Percentiles rank a stretch among this genome's conserved stretches.
These are phyloP conservation scores for Pomacea maculata DNA, from an alignment of 1,140 invertebrate genomes.

Conservation along the genomic window DNA sequence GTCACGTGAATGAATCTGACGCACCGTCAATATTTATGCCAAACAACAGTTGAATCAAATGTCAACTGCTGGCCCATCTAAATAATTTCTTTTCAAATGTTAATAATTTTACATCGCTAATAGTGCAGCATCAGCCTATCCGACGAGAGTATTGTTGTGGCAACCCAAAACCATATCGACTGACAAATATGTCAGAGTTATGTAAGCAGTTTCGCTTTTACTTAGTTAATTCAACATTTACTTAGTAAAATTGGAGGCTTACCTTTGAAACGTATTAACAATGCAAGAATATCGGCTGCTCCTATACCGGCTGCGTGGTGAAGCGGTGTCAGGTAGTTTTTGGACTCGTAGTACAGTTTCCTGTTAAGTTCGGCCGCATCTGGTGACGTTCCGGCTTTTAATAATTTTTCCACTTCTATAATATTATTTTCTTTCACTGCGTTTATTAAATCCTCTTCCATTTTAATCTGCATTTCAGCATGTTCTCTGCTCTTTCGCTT, in stretches of 20 bases:
- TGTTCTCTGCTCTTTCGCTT: slow-evolving; percentile 23
- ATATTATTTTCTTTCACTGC: slow-evolving; percentile 39
- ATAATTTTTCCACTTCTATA: slow-evolving; percentile 33
- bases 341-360: slow-evolving; percentile 58
- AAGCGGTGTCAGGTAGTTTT: slow-evolving; percentile 61
- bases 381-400: slow-evolving; percentile 49
- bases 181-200: too few species aligned
- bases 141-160: too few species aligned
- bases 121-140: too few species aligned
- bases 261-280: slow-evolving; percentile 52
- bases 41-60: too few species aligned
- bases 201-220: too few species aligned
- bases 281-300: slow-evolving; percentile 33
- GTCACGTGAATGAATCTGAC: too few species aligned
- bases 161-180: too few species aligned
- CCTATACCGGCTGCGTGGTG: slow-evolving; percentile 45
- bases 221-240: background rate
- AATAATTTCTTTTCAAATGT: too few species aligned
- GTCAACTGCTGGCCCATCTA: too few species aligned
- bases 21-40: too few species aligned
- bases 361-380: slow-evolving; percentile 59
- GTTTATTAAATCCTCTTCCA: slow-evolving; percentile 38
- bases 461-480: slow-evolving; percentile 36
- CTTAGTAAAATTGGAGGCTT: background rate
- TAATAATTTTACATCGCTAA: too few species aligned